A percentile compares a stretch with the other conserved stretches of the same genome.
phyloP scores from a whole-genome alignment of 2,113 vertebrate species.

The Pogonocichla stellata region DNA sequence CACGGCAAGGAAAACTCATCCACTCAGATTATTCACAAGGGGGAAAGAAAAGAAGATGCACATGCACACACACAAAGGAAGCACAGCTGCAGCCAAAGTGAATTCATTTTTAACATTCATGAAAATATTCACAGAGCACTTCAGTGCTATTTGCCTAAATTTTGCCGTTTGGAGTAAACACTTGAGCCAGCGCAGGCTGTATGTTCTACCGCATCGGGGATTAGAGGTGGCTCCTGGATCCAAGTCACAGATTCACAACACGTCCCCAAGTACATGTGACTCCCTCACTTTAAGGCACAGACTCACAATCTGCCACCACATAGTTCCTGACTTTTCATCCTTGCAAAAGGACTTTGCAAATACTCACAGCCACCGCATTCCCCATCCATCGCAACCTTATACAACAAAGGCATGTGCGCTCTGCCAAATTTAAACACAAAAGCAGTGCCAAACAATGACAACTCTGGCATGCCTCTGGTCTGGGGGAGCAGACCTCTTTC shows the following conservation, averaged over 20 bases:
- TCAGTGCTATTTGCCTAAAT: constrained; percentile 43
- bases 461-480: not conserved
- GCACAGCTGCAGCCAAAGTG: constrained; percentile 68
- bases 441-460: not conserved
- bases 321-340: not conserved
- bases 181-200: constrained; percentile 29
- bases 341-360: not conserved
- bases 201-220: not conserved
- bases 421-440: not conserved
- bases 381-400: not conserved
- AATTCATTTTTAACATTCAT: constrained; percentile 70
- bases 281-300: not conserved
- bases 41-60: constrained; percentile 9
- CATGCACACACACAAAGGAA: constrained; percentile 60
- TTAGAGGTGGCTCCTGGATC: not conserved
- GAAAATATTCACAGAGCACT: constrained; percentile 63
- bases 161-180: constrained; percentile 53
- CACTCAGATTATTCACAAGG: constrained; percentile 54
- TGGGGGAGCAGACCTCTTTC: not conserved
- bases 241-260: not conserved
- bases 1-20: constrained; percentile 60
- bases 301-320: not conserved
- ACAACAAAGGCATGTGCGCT: not conserved
- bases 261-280: not conserved
- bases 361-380: accelerated